Percentiles rank a stretch among this genome's conserved stretches.
These are phyloP conservation scores for Drosophila pallidifrons DNA, from an alignment of 1,140 invertebrate species.

Conservation along the genomic window DNA sequence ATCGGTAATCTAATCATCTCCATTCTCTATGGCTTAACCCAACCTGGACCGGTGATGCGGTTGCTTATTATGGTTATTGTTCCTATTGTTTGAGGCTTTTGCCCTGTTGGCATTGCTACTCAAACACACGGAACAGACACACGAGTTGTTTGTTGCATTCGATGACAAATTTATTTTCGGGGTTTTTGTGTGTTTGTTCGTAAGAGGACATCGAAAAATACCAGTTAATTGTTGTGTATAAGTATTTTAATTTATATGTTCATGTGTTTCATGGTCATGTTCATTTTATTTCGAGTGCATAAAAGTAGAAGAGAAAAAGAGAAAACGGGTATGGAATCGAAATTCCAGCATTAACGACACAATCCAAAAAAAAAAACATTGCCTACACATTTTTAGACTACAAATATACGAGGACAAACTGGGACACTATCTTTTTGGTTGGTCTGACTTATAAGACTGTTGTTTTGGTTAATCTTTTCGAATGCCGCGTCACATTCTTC, in stretches of 20 bases:
- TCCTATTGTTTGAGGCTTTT: conserved; percentile 41
- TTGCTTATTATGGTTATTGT: conserved; percentile 46
- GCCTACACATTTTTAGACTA: conserved; percentile 48
- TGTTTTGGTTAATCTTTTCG: neutral
- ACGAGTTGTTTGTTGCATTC: conserved; percentile 22
- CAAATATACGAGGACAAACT: conserved; percentile 16
- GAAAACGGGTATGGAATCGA: conserved; percentile 79
- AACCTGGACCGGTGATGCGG: conserved; percentile 43
- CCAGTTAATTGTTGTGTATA: conserved; percentile 7
- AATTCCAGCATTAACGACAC: conserved; percentile 82
- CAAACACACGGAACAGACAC: conserved; percentile 45
- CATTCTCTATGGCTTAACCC: conserved; percentile 5
- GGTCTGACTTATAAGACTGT: neutral
- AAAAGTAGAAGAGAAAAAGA: conserved; percentile 82
- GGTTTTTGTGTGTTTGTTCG: conserved; percentile 3
- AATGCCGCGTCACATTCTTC: neutral
- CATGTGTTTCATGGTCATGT: conserved; percentile 2
- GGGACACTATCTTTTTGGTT: neutral
- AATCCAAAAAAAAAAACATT: conserved; percentile 48
- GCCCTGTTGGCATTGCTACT: conserved; percentile 31
- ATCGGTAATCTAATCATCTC: conserved; percentile 7
- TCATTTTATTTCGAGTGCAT: conserved; percentile 53
- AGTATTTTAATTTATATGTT: too few species aligned
- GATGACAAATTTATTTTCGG: neutral
- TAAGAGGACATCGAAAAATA: conserved; percentile 23